These are phyloP conservation scores for Pavo muticus DNA, from an alignment of 2,113 vertebrate genomes.

Conservation along the genomic window DNA sequence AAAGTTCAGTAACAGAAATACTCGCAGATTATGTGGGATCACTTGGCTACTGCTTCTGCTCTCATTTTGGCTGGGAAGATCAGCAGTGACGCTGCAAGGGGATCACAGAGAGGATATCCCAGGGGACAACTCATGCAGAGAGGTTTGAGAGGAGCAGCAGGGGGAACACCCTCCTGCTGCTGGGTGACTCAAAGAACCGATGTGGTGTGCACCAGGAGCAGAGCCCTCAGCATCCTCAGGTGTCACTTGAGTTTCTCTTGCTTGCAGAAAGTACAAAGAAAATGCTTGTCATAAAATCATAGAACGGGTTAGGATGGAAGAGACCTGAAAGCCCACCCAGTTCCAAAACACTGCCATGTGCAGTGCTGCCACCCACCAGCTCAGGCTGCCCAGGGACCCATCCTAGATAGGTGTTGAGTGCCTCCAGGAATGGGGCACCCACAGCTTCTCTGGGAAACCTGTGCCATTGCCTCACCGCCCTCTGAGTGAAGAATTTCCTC, in stretches of 20 bases:
- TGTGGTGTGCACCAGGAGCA: fast-evolving
- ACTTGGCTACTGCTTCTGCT: not conserved
- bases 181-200: fast-evolving
- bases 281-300: not conserved
- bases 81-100: not conserved
- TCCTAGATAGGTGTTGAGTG: too few relatives aligned
- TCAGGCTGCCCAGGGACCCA: too few relatives aligned
- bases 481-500: too few relatives aligned
- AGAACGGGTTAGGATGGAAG: too few relatives aligned
- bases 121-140: not conserved
- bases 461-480: too few relatives aligned
- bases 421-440: too few relatives aligned
- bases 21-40: not conserved
- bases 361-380: too few relatives aligned
- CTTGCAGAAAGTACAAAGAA: not conserved
- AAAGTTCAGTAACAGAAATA: not conserved
- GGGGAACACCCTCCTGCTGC: not conserved
- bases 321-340: too few relatives aligned
- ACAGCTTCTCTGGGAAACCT: too few relatives aligned
- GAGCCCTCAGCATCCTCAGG: not conserved
- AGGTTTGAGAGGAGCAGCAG: not conserved
- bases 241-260: not conserved
- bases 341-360: too few relatives aligned
- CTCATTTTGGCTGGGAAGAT: not conserved
- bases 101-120: not conserved